phyloP scores from a whole-genome alignment of 2,888 invertebrate genomes.

The Drosophila demipolita region DNA sequence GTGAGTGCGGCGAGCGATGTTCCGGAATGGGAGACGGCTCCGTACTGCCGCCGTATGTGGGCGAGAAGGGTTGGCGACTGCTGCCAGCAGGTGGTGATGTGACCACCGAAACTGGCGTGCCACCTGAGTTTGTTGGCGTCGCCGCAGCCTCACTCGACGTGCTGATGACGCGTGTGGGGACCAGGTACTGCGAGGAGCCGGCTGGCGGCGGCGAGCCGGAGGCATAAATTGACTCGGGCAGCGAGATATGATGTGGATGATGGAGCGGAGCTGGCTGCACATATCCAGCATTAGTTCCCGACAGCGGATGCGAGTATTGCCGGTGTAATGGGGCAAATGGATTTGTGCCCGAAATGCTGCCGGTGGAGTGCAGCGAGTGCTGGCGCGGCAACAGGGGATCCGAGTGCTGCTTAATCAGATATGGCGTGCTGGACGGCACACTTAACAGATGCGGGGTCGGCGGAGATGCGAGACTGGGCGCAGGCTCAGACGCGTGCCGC shows the following conservation, averaged over 20 bases:
- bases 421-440: constrained; percentile 86
- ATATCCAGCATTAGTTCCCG: constrained; percentile 69
- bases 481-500: constrained; percentile 87
- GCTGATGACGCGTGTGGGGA: constrained; percentile 72
- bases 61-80: constrained; percentile 76
- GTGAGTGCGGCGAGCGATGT: constrained; percentile 70
- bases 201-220: constrained; percentile 82
- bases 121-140: constrained; percentile 57
- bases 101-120: constrained; percentile 60
- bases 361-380: constrained; percentile 80
- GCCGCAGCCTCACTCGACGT: constrained; percentile 69
- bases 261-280: constrained; percentile 70
- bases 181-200: constrained; percentile 82
- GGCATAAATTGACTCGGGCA: constrained; percentile 83
- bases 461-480: constrained; percentile 86
- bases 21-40: constrained; percentile 61
- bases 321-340: constrained; percentile 85
- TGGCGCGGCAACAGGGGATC: constrained; percentile 88
- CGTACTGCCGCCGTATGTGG: constrained; percentile 70
- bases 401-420: constrained; percentile 89
- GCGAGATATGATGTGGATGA: constrained; percentile 83
- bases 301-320: constrained; percentile 86
- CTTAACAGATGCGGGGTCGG: constrained; percentile 87
- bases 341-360: constrained; percentile 62
- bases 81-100: constrained; percentile 62